Evolutionary conservation across 2,113 vertebrate genomes (phyloP), one percentile per base, ranked within the genome.

Genomic region (Toxotes jaculatrix): DNA sequence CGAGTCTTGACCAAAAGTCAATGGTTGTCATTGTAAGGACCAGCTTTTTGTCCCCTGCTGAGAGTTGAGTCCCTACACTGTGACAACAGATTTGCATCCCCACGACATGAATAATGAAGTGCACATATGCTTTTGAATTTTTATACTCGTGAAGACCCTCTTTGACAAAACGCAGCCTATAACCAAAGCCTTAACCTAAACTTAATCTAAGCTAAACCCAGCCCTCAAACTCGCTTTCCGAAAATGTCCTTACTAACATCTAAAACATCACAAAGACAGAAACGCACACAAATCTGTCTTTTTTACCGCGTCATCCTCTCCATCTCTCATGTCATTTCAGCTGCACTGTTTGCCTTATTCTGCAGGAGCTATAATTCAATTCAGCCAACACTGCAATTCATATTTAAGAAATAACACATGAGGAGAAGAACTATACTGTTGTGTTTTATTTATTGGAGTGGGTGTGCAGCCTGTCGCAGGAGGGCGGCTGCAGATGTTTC

Each of bases 321-420:
- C 32, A 7, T 27, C 21, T 11, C 47, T 64, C 8, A 0, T 47
- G 21, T 65, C 38, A 31, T 62, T 66, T 53, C 53, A 23, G n/a
- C 65, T n/a, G 13, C 27, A 60, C 53, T 8, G 7, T 63, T 43
- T 31, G 1, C 11, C 27, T 40, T 6, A 5, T 32, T 70, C 62
- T 72, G 36, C 10, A 49, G 34, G 34, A 59, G 13, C 23, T 10
- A 43, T 66, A 47, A 79, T 38, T 14, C 23, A 38, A 71, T 65
- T 79, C 34, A 66, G n/a, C 74, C 38, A 82, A 68, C 13, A 40
- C 42, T 23, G 69, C 34, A 60, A 64, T 72, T 47, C 36, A 74
- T 57, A 70, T 45, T 68, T 34, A n/a, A 80, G 55, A 56, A 73
- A 64, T 53, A 40, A 59, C 61, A 47, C 43, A 61, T 61, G 23